A percentile compares a stretch with the other conserved stretches of the same genome.
Evolutionary conservation across 2,888 invertebrate genomes (phyloP).

Genomic region (Itoplectis maculator): DNA sequence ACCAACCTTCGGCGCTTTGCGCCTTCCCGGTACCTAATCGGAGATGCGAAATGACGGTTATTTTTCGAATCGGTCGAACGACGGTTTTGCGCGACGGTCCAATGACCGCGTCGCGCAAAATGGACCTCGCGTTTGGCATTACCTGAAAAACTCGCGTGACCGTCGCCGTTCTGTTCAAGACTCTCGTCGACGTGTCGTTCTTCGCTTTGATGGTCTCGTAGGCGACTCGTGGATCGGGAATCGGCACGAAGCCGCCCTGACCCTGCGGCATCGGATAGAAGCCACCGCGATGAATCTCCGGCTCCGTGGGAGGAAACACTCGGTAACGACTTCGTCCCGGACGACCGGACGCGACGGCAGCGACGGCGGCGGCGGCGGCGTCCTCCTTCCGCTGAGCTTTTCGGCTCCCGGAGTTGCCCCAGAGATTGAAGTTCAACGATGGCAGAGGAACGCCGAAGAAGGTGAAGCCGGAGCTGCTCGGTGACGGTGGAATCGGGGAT

Average conservation of each 20-base stretch:
- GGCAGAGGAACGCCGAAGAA: constrained; percentile 95
- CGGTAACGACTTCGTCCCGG: constrained; percentile 81
- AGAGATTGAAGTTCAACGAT: constrained; percentile 89
- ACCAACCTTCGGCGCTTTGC: constrained; percentile 26
- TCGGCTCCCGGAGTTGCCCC: constrained; percentile 83
- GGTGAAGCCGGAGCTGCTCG: constrained; percentile 89
- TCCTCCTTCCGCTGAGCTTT: constrained; percentile 83
- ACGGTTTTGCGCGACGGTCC: no score
- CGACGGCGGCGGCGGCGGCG: no score
- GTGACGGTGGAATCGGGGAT: constrained; percentile 84
- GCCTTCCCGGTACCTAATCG: constrained; percentile 45
- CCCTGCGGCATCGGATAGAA: constrained; percentile 91
- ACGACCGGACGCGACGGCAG: no score
- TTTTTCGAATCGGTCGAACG: no score
- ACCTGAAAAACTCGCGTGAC: constrained; percentile 66
- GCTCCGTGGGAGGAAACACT: constrained; percentile 85
- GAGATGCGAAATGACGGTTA: no score
- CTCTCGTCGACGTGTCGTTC: constrained; percentile 63
- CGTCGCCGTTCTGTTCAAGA: constrained; percentile 66
- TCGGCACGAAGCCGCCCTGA: constrained; percentile 91
- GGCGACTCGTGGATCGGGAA: constrained; percentile 84
- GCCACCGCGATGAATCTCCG: constrained; percentile 90
- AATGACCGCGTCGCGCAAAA: no score
- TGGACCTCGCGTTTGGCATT: no score
- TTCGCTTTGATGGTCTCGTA: constrained; percentile 41